Base-by-base conservation (phyloP, 2,888 invertebrate species). In the Ligdia adustata region DNA sequence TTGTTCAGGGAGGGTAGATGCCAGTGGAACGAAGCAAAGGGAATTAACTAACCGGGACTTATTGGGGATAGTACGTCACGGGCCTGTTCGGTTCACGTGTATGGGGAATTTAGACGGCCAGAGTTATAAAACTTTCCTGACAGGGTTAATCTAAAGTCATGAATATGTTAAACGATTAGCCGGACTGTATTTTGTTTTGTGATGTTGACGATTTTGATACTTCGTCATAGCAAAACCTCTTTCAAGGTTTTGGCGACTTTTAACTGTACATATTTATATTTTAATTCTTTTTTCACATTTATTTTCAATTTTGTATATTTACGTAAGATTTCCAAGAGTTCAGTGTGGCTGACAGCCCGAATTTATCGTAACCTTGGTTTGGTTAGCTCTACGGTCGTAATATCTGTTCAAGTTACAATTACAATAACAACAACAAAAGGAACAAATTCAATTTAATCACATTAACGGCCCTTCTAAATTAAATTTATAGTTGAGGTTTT, bases 381-480 rank as follows among this genome's bases (percentile, higher is more conserved):
- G n/a, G n/a, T n/a, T n/a, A n/a, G n/a, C n/a, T n/a, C n/a, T n/a
- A n/a, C n/a, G n/a, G n/a, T n/a, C n/a, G n/a, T n/a, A n/a, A n/a
- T n/a, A n/a, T n/a, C 22, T 12, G 18, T 18, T 27, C 5, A 26
- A 40, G 20, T 14, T 9, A 26, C 24, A 37, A n/a, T n/a, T n/a
- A n/a, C n/a, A n/a, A 39, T 40, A 34, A 41, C 31, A 37, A 28
- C 26, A 16, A 9, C 34, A 26, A 28, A 64, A 58, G 52, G 55
- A 56, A 56, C 60, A 62, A 63, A 65, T 59, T 62, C 57, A 45
- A 20, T 32, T 37, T 24, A 22, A 20, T 42, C 32, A 15, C 15
- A 60, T 43, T 66, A 66, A 60, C 54, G 42, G 51, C 42, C 24
- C 27, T 55, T 60, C 65, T 64, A 63, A 68, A 69, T 71, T 62